Evolutionary conservation across 2,888 invertebrate species (phyloP).

Genomic region (Aspidapion aeneum): DNA sequence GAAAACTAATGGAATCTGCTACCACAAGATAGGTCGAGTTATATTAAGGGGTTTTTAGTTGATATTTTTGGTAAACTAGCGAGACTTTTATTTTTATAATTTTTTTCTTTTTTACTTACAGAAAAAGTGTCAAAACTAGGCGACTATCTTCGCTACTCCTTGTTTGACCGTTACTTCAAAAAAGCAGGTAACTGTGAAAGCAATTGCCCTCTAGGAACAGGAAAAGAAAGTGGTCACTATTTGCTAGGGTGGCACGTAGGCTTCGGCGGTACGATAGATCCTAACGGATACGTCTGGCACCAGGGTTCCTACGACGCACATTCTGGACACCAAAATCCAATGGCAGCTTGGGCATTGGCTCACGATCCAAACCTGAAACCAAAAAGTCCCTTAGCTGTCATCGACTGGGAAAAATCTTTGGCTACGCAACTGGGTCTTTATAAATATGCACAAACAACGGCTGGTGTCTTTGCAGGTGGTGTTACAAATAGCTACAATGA

Average conservation of each 20-base stretch:
- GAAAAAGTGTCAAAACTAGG: conserved; percentile 31
- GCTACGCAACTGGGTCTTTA: conserved; percentile 30
- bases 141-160: conserved; percentile 29
- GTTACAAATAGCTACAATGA: conserved; percentile 31
- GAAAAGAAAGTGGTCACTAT: conserved; percentile 30
- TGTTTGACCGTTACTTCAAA: conserved; percentile 32
- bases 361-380: conserved; percentile 28
- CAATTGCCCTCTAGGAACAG: conserved; percentile 24
- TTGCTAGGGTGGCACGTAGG: conserved; percentile 30
- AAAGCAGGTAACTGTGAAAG: conserved; percentile 17
- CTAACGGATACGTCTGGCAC: conserved; percentile 28
- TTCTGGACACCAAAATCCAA: conserved; percentile 31
- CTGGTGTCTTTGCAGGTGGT: conserved; percentile 31
- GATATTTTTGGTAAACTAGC: too few species aligned
- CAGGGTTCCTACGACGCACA: conserved; percentile 31
- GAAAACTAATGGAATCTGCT: too few species aligned
- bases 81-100: too few species aligned
- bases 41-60: too few species aligned
- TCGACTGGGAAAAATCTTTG: conserved; percentile 29
- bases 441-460: conserved; percentile 25
- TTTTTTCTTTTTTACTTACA: too few species aligned
- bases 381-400: conserved; percentile 25
- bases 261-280: conserved; percentile 29
- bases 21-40: too few species aligned
- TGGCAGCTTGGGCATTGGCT: conserved; percentile 28